Conservation (phyloP, 2,888 invertebrate species). For the Sphaerophoria rueppellii region DNA sequence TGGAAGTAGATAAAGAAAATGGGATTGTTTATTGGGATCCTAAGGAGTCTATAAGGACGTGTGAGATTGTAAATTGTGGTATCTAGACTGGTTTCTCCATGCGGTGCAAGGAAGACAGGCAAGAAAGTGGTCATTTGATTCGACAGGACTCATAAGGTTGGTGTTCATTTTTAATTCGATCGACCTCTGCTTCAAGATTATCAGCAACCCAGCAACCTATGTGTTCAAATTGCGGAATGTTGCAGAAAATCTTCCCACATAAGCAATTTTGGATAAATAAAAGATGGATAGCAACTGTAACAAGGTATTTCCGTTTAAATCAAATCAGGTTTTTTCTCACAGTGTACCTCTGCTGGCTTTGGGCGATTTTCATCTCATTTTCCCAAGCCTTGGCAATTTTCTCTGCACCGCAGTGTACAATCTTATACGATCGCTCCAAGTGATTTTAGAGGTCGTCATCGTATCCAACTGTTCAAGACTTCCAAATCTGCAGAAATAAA, state of each 20-base stretch:
- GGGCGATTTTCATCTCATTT: conserved; percentile 19
- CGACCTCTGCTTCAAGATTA: too few relatives aligned
- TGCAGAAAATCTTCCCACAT: too few relatives aligned
- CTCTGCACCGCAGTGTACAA: conserved; percentile 20
- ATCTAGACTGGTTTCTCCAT: too few relatives aligned
- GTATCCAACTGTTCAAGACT: conserved; percentile 34
- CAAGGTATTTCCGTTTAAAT: too few relatives aligned
- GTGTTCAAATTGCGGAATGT: too few relatives aligned
- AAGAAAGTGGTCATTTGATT: too few relatives aligned
- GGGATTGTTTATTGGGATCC: conserved; percentile 37
- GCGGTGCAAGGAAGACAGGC: too few relatives aligned
- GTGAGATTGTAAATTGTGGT: conserved; percentile 34
- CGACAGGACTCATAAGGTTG: too few relatives aligned
- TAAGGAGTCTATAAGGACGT: conserved; percentile 16
- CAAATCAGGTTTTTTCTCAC: conserved; percentile 1
- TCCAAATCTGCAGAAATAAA: background rate
- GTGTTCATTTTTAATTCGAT: too few relatives aligned
- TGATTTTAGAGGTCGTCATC: conserved; percentile 66
- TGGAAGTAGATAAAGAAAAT: conserved; percentile 34
- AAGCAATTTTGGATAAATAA: too few relatives aligned
- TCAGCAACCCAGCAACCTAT: too few relatives aligned
- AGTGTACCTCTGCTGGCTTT: conserved; percentile 3
- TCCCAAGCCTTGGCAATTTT: conserved; percentile 15
- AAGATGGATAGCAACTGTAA: too few relatives aligned
- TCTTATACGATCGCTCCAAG: conserved; percentile 46